Percentiles rank a stretch among this genome's conserved stretches.
These are phyloP conservation scores for Echeneis naucrates DNA, from an alignment of 2,797 vertebrate species.

Conservation along the genomic window DNA sequence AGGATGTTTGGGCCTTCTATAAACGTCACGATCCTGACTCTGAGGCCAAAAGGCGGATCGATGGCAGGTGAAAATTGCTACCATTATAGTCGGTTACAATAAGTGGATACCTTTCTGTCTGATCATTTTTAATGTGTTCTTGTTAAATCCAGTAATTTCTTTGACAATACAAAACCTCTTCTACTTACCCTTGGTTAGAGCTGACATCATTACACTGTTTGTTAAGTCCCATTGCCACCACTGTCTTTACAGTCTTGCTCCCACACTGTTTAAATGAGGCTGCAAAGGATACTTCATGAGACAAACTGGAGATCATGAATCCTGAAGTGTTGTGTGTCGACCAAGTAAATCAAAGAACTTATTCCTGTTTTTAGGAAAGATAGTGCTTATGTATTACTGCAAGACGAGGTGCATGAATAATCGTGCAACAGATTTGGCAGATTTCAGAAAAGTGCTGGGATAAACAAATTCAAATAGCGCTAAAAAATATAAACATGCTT, in stretches of 20 bases:
- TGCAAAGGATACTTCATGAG: background rate
- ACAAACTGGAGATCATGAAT: slow-evolving; percentile 5
- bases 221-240: background rate
- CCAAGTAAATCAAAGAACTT: slow-evolving; percentile 12
- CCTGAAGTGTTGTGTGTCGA: background rate
- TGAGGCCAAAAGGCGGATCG: background rate
- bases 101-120: too few species aligned
- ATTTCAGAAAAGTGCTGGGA: slow-evolving; percentile 31
- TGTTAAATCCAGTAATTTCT: background rate
- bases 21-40: background rate
- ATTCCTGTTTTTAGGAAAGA: background rate
- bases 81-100: too few species aligned
- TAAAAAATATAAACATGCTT: slow-evolving; percentile 22
- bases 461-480: slow-evolving; percentile 53
- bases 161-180: background rate
- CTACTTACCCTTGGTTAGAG: background rate
- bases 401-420: slow-evolving; percentile 9
- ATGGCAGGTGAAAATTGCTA: background rate
- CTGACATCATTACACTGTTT: background rate
- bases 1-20: background rate
- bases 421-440: slow-evolving; percentile 19
- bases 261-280: background rate
- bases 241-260: background rate
- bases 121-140: background rate
- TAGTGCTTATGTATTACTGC: slow-evolving; percentile 3